Evolutionary conservation across 1,140 invertebrate species (phyloP), one percentile per base, ranked within the genome.

Genomic region (Brachionus koreanus): DNA sequence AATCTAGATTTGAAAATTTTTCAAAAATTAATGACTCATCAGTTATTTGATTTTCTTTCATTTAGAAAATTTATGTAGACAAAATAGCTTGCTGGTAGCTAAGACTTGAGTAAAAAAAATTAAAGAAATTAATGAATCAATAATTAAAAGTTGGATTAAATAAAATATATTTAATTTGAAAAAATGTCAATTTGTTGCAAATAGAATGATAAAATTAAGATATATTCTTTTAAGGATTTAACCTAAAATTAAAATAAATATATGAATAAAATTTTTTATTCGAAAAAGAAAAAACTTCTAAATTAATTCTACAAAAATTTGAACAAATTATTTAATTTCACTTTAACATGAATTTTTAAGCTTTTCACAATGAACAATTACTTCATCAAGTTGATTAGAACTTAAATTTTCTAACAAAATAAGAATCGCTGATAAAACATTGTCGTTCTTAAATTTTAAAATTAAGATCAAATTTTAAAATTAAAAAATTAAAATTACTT

Each of bases 371-470:
- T 69, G 13, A 39, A 39, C 12, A 37, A 69, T 69, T 16, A 69
- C 65, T 2, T 69, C n/a, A 5, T 69, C 65, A 37, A 69, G 29
- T n/a, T 69, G 33, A 39, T 69, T 10, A 5, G n/a, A 39, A 19
- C 37, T 69, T 5, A 69, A 39, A 39, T 39, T 69, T 16, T 69
- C 9, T 16, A 69, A 19, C 35, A 69, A 69, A 39, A 69, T 39
- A 69, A 69, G 35, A 37, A 69, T 69, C 2, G 65, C 65, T 69
- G 65, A 69, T n/a, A 69, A 39, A 69, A 69, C 65, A 69, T 69
- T 69, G n/a, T 69, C 33, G 16, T 69, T 39, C 65, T 69, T 39
- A 19, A 16, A 69, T 19, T 52, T 52, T 5, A 5, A 69, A 69
- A 69, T 29, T 29, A 69, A 69, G 12, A 39, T 37, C 37, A 39